Evolutionary conservation across 2,888 invertebrate genomes (phyloP).

Genomic region (Odontocerum albicorne): DNA sequence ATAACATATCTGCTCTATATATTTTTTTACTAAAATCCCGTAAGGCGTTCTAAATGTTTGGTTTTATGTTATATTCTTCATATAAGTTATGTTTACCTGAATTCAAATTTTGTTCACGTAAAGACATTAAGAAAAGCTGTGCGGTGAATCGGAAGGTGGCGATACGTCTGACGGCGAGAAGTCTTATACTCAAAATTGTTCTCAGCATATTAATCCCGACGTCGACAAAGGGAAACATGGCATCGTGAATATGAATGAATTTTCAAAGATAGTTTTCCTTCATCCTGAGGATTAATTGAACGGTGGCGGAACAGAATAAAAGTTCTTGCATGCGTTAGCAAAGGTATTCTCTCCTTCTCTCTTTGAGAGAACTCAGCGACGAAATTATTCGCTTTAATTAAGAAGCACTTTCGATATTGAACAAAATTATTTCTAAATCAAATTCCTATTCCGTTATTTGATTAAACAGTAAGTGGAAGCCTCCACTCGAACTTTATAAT

Average conservation of each 20-base stretch:
- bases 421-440: conserved; percentile 1
- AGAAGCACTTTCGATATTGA: conserved; percentile 1
- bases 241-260: conserved; percentile 33
- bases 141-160: too few species aligned
- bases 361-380: background rate
- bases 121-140: too few species aligned
- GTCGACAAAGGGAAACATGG: conserved; percentile 10
- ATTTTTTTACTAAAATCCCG: too few species aligned
- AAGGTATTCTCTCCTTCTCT: background rate
- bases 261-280: conserved; percentile 22
- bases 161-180: too few species aligned
- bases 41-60: too few species aligned
- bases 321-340: background rate
- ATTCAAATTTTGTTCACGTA: too few species aligned
- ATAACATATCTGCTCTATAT: too few species aligned
- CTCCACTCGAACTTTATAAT: too few species aligned
- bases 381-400: conserved; percentile 1
- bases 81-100: too few species aligned
- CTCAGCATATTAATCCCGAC: conserved; percentile 15
- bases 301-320: background rate
- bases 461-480: too few species aligned
- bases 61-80: too few species aligned
- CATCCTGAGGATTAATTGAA: conserved; percentile 22
- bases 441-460: too few species aligned
- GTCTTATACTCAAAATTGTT: background rate